Evolutionary conservation across 2,113 vertebrate species (phyloP), one percentile per base, ranked within the genome.

Genomic region (Erythrocercus mccallii): DNA sequence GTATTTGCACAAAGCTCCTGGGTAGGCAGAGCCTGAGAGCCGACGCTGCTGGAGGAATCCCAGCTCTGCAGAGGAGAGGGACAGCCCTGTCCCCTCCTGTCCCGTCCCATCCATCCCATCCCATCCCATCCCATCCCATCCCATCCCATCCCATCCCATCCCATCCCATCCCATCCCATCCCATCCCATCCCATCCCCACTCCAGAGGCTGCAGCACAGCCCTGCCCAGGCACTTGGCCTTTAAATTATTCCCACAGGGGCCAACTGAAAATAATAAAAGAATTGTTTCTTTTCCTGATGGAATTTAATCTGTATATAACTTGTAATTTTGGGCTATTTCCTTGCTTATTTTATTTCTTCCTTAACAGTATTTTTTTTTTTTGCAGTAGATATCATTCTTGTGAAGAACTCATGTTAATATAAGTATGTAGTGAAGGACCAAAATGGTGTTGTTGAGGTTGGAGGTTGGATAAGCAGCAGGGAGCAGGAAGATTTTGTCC

Each of bases 361-460:
- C 98, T 98, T 98, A 98, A 98, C 99, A 99, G 99, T 99, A 99
- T 83, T 99, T 99, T 97, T 97, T 68, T 97, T 96, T 97, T 96
- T 47, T 96, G 92, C 97, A 66, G 97, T 97, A 97, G 97, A 66
- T 95, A 85, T 95, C 97, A 94, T 97, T 96, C 85, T 97, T 97
- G 97, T 98, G 98, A 98, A 98, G 98, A 98, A 98, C 98, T 94
- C 78, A 98, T 98, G 98, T 99, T 99, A 99, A 99, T 99, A 98
- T 98, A 99, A 99, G 98, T 98, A 94, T 91, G 97, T 98, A 98
- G 99, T 98, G 98, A 99, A 98, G 99, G 99, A 99, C 99, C 99
- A 99, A 99, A 99, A 97, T 97, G 80, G 97, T 98, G 98, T 98
- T 90, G 97, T 97, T 69, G 96, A 97, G 98, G 98, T 95, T 98